phyloP scores from a whole-genome alignment of 1,140 invertebrate species.

The Phortica variegata region DNA sequence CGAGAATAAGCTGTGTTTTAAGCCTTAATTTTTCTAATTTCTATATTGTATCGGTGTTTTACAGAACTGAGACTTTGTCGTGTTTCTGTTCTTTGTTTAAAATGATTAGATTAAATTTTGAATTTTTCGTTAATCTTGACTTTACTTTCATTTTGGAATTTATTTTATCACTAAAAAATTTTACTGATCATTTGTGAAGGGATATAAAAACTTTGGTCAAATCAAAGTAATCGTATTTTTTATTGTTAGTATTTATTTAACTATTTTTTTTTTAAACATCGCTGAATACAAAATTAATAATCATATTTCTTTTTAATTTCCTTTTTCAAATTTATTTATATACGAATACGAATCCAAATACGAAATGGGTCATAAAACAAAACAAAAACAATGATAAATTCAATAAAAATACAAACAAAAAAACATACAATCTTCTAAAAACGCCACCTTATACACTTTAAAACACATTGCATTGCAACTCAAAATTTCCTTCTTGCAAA shows the following conservation, averaged over 20 bases:
- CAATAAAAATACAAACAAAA: constrained; percentile 46
- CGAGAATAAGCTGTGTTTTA: no score
- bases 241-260: not conserved
- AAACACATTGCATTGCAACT: constrained; percentile 21
- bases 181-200: no score
- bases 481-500: not conserved
- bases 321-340: constrained; percentile 57
- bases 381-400: constrained; percentile 25
- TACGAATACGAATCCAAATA: constrained; percentile 52
- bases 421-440: constrained; percentile 28
- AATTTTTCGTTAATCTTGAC: no score
- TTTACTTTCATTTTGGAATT: no score
- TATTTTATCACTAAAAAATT: no score
- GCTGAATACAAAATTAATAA: constrained; percentile 53
- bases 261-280: constrained; percentile 20
- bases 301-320: constrained; percentile 57
- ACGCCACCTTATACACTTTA: constrained; percentile 17
- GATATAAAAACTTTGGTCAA: no score
- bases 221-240: no score
- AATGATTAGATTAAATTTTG: no score
- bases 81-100: no score
- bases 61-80: no score
- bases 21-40: no score
- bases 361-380: constrained; percentile 52
- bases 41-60: no score